A percentile compares a stretch with the other conserved stretches of the same genome.
Conservation (phyloP, 2,888 invertebrate species). For the Mactromeris polynyma region DNA sequence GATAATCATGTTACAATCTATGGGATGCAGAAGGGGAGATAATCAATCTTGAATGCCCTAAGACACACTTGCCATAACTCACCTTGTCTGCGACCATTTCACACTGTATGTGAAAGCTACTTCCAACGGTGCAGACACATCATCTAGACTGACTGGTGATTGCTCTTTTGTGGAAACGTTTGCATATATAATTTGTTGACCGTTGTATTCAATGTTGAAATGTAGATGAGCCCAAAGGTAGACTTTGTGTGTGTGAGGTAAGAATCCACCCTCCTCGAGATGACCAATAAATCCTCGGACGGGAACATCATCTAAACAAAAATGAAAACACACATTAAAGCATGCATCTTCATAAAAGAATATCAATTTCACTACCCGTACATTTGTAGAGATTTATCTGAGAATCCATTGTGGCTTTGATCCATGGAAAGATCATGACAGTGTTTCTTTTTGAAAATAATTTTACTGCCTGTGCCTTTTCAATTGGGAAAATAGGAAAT, state of each 20-base stretch:
- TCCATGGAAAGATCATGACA: too few species aligned
- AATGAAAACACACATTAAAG: background rate
- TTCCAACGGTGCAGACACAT: constrained; percentile 83
- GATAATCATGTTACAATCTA: too few species aligned
- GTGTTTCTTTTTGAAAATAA: too few species aligned
- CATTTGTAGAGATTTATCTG: too few species aligned
- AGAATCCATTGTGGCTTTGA: too few species aligned
- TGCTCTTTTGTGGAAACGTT: constrained; percentile 88
- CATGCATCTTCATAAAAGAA: too few species aligned
- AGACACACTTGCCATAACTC: too few species aligned
- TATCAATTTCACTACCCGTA: too few species aligned
- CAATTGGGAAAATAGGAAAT: too few species aligned
- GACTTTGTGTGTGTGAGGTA: constrained; percentile 88
- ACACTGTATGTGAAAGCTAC: constrained; percentile 88
- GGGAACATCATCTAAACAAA: constrained; percentile 88
- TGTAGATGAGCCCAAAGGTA: constrained; percentile 88
- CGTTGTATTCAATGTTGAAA: constrained; percentile 88
- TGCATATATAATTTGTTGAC: constrained; percentile 88
- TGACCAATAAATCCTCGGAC: constrained; percentile 88
- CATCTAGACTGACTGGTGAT: constrained; percentile 86
- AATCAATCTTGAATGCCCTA: too few species aligned
- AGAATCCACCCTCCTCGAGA: constrained; percentile 88
- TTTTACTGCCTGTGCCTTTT: too few species aligned
- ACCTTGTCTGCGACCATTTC: constrained; percentile 88
- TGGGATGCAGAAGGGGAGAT: too few species aligned